Percentiles rank a stretch among this genome's conserved stretches.
Evolutionary conservation across 2,888 invertebrate genomes (phyloP).

Genomic region (Odontocolon sp.): DNA sequence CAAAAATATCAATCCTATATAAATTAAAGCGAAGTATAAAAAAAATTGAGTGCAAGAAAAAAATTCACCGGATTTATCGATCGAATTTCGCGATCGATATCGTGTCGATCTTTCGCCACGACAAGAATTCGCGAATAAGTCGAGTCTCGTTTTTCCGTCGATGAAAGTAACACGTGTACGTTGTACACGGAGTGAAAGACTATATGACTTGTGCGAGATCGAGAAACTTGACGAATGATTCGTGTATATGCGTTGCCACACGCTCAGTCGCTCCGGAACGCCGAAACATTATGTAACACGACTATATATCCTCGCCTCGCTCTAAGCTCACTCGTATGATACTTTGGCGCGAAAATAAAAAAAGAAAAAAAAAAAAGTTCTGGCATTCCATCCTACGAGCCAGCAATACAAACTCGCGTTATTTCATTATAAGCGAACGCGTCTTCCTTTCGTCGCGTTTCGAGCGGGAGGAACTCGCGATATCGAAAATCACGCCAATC

Average conservation of each 20-base stretch:
- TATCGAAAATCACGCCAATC: background rate
- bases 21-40: too few species aligned
- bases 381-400: background rate
- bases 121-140: background rate
- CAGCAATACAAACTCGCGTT: background rate
- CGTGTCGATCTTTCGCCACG: background rate
- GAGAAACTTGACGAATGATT: conserved; percentile 44
- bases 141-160: background rate
- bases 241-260: conserved; percentile 38
- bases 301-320: conserved; percentile 33
- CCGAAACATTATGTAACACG: conserved; percentile 55
- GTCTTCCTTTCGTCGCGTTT: background rate
- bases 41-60: too few species aligned
- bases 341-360: conserved; percentile 40
- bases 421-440: background rate
- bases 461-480: background rate
- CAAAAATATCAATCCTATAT: too few species aligned
- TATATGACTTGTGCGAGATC: conserved; percentile 40
- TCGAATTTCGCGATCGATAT: background rate
- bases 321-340: conserved; percentile 36
- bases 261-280: conserved; percentile 32
- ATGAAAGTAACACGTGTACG: conserved; percentile 22
- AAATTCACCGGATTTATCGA: background rate
- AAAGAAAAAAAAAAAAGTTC: background rate
- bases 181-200: background rate